Evolutionary conservation across 2,888 invertebrate species (phyloP).

Genomic region (Cremastinae sp.): DNA sequence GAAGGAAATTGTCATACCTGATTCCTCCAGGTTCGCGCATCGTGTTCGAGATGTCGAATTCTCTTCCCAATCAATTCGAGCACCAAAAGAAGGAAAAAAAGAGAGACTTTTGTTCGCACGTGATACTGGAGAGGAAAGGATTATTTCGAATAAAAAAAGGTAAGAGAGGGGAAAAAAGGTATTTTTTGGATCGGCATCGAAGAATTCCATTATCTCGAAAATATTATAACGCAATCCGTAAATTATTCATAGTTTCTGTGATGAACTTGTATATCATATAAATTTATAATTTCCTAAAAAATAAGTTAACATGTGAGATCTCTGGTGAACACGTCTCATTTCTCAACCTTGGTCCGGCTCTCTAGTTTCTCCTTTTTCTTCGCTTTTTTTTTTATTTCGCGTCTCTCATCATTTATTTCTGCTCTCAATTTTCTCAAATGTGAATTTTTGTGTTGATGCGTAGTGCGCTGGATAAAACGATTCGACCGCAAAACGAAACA

Average conservation of each 20-base stretch:
- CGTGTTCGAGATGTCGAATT: background rate
- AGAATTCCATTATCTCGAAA: conserved; percentile 7
- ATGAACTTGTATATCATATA: conserved; percentile 20
- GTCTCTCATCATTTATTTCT: too few species aligned
- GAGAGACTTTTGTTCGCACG: background rate
- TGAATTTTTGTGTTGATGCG: background rate
- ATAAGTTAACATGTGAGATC: conserved; percentile 74
- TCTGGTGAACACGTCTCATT: conserved; percentile 73
- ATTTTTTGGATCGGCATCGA: background rate
- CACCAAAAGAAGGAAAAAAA: background rate
- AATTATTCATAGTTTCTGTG: conserved; percentile 67
- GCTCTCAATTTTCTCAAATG: too few species aligned
- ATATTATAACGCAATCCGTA: background rate
- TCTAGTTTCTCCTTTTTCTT: background rate
- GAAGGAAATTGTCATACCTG: background rate
- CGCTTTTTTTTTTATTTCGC: background rate
- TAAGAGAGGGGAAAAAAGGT: background rate
- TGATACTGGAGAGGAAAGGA: too few species aligned
- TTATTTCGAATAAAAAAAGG: background rate
- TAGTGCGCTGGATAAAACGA: background rate
- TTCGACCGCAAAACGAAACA: background rate
- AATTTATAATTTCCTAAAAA: conserved; percentile 38
- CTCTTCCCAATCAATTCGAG: too few species aligned
- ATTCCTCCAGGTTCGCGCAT: too few species aligned
- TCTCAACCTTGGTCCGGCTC: too few species aligned